Evolutionary conservation across 2,113 vertebrate genomes (phyloP).

Genomic region (Cricetomys ansorgei): DNA sequence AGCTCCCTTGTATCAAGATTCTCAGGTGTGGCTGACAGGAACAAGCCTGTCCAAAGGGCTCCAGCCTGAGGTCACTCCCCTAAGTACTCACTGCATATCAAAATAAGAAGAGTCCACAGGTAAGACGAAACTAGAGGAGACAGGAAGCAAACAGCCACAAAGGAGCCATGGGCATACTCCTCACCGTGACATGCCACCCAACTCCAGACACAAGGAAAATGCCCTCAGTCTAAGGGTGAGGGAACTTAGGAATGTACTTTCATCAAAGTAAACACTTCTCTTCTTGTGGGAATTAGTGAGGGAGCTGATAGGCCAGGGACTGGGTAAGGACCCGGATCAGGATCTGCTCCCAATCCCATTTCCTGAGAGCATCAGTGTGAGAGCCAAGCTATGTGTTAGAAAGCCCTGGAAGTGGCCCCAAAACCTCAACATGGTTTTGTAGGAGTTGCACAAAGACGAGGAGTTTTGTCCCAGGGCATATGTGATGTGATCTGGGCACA

Average conservation of each 20-base stretch:
- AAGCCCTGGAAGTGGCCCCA: neutral
- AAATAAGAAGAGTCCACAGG: neutral
- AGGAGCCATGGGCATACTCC: neutral
- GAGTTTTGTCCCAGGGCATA: neutral
- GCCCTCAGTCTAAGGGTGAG: neutral
- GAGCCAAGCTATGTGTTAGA: neutral
- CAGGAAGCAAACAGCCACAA: neutral
- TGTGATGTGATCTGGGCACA: neutral
- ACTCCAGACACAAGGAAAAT: neutral
- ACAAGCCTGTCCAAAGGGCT: fast-evolving
- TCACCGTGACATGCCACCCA: too few relatives aligned
- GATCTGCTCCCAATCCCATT: fast-evolving
- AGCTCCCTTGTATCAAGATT: neutral
- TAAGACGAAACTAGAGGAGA: neutral
- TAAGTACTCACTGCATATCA: neutral
- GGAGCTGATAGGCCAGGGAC: neutral
- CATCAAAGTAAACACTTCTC: neutral
- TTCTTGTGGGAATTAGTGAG: neutral
- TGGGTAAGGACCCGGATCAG: neutral
- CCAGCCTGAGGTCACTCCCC: too few relatives aligned
- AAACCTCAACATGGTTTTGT: neutral
- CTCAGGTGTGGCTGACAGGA: neutral
- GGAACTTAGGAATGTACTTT: neutral
- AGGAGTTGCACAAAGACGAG: neutral
- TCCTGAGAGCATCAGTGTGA: neutral